phyloP scores from a whole-genome alignment of 2,888 invertebrate genomes.

The Seira ritae region DNA sequence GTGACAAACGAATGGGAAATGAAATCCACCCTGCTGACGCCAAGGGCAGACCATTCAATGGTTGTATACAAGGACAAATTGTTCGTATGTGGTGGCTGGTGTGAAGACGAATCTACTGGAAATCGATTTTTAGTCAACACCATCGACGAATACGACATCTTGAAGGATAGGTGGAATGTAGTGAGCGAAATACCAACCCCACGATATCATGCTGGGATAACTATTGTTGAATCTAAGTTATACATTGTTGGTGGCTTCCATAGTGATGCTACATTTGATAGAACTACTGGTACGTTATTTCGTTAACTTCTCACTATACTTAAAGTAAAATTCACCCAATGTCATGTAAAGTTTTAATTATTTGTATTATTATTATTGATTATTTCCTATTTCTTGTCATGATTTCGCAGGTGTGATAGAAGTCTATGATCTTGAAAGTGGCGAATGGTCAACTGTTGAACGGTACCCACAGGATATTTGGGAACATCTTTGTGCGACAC shows the following conservation, averaged over 20 bases:
- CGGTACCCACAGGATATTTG: slow-evolving; percentile 83
- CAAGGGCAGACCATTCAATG: slow-evolving; percentile 83
- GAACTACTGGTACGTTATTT: slow-evolving; percentile 78
- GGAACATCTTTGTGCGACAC: slow-evolving; percentile 83
- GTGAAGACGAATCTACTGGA: slow-evolving; percentile 78
- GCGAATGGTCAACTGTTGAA: slow-evolving; percentile 81
- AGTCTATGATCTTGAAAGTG: slow-evolving; percentile 81
- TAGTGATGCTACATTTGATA: slow-evolving; percentile 82
- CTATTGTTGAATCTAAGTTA: slow-evolving; percentile 80
- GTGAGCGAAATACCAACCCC: slow-evolving; percentile 82
- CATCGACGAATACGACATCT: slow-evolving; percentile 82
- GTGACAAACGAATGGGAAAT: slow-evolving; percentile 78
- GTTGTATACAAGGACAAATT: slow-evolving; percentile 79
- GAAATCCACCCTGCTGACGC: slow-evolving; percentile 79
- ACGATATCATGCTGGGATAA: slow-evolving; percentile 83
- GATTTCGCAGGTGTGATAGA: slow-evolving; percentile 79
- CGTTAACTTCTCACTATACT: neutral
- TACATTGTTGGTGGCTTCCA: slow-evolving; percentile 84
- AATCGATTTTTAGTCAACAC: slow-evolving; percentile 79
- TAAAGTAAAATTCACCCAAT: too few relatives aligned
- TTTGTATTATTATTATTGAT: neutral
- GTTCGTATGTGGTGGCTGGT: slow-evolving; percentile 80
- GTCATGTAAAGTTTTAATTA: neutral
- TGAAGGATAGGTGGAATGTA: slow-evolving; percentile 80
- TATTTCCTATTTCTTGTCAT: neutral